Evolutionary conservation across 2,113 vertebrate species (phyloP).

Genomic region (Mungos mungo): DNA sequence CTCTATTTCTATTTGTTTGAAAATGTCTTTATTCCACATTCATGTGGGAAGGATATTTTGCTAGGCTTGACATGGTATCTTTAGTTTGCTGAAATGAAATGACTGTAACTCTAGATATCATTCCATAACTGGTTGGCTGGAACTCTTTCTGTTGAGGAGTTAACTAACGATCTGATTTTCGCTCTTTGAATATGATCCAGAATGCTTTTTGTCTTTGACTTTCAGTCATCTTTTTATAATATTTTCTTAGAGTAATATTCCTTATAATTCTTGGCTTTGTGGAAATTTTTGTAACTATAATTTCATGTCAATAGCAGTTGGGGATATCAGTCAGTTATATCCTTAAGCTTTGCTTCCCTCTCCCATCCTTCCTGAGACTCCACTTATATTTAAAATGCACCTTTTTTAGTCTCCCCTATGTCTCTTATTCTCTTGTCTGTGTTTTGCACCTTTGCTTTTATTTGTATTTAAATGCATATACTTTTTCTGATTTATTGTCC

Average conservation of each 20-base stretch:
- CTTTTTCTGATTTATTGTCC: not conserved
- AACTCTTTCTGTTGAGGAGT: not conserved
- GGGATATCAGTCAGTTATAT: not conserved
- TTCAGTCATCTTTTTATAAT: not conserved
- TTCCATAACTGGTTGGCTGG: not conserved
- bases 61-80: not conserved
- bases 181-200: not conserved
- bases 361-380: not conserved
- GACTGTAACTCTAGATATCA: not conserved
- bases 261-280: not conserved
- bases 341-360: not conserved
- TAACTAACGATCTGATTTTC: not conserved
- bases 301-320: not conserved
- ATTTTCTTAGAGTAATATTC: not conserved
- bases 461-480: not conserved
- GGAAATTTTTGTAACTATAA: not conserved
- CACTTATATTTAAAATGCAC: not conserved
- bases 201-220: not conserved
- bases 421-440: not conserved
- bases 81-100: not conserved
- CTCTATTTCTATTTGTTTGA: conserved; percentile 14
- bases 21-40: not conserved
- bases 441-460: not conserved
- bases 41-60: not conserved
- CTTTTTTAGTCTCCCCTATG: not conserved